Base-by-base conservation (phyloP, 2,797 vertebrate genomes). In the Tolypeutes matacus region DNA sequence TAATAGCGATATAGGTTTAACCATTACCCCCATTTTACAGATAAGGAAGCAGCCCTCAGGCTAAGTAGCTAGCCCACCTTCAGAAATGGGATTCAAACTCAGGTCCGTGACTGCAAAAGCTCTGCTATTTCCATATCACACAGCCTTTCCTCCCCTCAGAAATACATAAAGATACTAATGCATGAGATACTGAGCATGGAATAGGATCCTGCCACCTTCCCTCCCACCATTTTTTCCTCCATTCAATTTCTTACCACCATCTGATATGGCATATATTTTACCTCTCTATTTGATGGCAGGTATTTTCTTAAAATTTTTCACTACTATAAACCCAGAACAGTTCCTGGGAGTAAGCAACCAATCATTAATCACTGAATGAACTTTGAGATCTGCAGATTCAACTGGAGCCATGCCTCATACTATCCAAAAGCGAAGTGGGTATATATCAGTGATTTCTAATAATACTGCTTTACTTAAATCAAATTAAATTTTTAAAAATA, bases 221-320 rank as follows among this genome's bases (percentile, higher is more conserved):
- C 84, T 70, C 46, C 87, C 75, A 77, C 29, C 51, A 12, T 81
- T 95, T 82, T 84, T 77, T 87, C 77, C 49, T 86, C 84, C 34
- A 58, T 18, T 82, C 25, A 97, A 64, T 34, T 42, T 73, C 49
- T 49, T 73, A 89, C 46, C 29, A 39, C 7, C 3, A 87, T 78
- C 67, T 89, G 29, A 89, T 69, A 84, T 11, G 25, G 18, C 15
- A 31, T 58, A 49, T 84, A 92, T 93, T 89, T 95, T 58, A 87
- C n/a, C 25, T 73, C 70, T 72, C 23, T 85, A 62, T 64, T 53
- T 69, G 53, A 88, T 25, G 70, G 29, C 78, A 77, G 20, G 31
- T 25, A 89, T 72, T 82, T 56, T 62, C 31, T 60, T 93, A 53
- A 53, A 53, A 51, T 56, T 69, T 51, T 31, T 87, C 42, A 62